Evolutionary conservation across 2,888 invertebrate species (phyloP), one percentile per base, ranked within the genome.

Genomic region (Morpho helenor): DNA sequence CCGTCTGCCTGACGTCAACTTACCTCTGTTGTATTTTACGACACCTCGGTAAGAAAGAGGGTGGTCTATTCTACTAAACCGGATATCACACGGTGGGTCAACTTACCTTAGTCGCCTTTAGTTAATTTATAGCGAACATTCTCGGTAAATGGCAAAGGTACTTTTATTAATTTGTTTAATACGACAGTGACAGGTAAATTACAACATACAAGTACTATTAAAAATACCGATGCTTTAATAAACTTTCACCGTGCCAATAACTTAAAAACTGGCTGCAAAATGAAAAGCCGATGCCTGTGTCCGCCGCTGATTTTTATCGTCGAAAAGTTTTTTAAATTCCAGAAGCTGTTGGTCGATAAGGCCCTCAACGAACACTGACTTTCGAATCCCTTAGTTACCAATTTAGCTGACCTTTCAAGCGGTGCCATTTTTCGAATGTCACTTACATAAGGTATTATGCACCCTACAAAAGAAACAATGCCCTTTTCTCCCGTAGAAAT

Each of bases 381-480:
- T 44, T n/a, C 9, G 39, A 50, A 22, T 44, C 8, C 2, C 31
- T 43, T 49, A 56, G 16, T 50, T 22, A 57, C 42, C 52, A 52
- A 39, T 51, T 40, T 47, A 23, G 52, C 44, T 65, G 57, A 63
- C 64, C 61, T 66, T 62, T 61, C 58, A 49, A 56, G 59, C 57
- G 55, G 61, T 66, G 77, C 31, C 31, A 31, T 76, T 77, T 80
- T 68, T 69, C 64, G 65, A 59, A 63, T 68, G 72, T 79, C 83
- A 82, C 79, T 80, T 80, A 81, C 75, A 73, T 66, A 65, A 16
- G 51, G 48, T 52, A 70, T 70, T 73, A 70, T 72, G 71, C 73
- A 70, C 73, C 72, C 72, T 64, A 65, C 65, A 63, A 61, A 64
- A 64, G 68, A 78, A 78, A 84, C 83, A 80, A 84, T 76, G 72